phyloP scores from a whole-genome alignment of 2,797 vertebrate genomes.

The Limnodromus scolopaceus region DNA sequence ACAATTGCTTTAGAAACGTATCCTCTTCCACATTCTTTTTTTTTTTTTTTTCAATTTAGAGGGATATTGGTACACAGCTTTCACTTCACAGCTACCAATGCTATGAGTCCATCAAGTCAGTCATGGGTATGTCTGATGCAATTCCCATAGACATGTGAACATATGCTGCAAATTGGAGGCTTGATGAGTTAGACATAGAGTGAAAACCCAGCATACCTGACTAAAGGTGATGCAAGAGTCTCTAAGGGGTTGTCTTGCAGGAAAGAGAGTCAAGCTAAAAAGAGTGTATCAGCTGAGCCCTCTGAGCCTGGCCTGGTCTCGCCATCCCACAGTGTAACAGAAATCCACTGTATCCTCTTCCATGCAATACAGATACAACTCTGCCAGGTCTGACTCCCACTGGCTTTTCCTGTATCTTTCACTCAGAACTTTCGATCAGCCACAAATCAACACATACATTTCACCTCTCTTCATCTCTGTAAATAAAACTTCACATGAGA shows the following conservation, averaged over 20 bases:
- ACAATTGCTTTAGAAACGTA: not conserved
- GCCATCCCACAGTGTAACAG: not conserved
- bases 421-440: not conserved
- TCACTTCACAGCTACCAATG: not conserved
- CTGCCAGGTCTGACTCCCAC: not conserved
- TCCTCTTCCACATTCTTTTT: not conserved
- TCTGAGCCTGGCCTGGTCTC: not conserved
- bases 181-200: not conserved
- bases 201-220: not conserved
- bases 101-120: not conserved
- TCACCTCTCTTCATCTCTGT: not conserved
- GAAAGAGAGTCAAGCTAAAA: not conserved
- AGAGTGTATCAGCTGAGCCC: not conserved
- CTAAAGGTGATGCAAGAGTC: not conserved
- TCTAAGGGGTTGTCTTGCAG: not conserved
- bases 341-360: not conserved
- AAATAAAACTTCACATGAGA: not conserved
- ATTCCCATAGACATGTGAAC: not conserved
- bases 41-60: not conserved
- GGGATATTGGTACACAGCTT: not conserved
- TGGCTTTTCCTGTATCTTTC: not conserved
- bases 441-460: not conserved
- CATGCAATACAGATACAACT: not conserved
- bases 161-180: not conserved
- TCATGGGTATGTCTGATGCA: rapidly evolving